Conservation (phyloP, 2,797 vertebrate species). For the Molossus molossus region DNA sequence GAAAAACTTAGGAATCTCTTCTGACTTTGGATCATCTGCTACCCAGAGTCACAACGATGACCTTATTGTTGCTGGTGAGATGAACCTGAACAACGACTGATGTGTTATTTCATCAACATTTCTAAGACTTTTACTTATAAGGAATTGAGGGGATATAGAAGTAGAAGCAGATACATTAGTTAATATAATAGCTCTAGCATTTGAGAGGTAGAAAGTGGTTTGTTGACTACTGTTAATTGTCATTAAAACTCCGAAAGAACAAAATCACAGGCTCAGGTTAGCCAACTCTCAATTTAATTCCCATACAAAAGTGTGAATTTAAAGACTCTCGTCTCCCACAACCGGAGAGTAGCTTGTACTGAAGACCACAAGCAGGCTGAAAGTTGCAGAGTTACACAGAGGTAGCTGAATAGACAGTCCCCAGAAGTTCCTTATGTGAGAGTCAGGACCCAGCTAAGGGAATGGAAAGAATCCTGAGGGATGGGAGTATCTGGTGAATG, state of each 20-base stretch:
- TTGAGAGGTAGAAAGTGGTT: background rate
- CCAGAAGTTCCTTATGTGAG: background rate
- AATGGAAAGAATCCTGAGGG: background rate
- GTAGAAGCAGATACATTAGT: background rate
- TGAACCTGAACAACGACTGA: background rate
- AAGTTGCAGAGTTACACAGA: background rate
- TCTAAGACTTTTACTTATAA: background rate
- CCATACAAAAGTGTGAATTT: background rate
- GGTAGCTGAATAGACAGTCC: background rate
- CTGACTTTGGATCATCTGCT: background rate
- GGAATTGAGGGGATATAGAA: background rate
- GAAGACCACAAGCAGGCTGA: background rate
- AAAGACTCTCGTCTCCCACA: background rate
- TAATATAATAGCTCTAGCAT: background rate
- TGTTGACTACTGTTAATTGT: background rate
- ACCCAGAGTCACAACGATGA: background rate
- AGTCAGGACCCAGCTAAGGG: background rate
- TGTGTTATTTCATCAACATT: background rate
- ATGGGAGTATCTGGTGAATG: fast-evolving
- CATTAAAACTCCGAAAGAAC: background rate
- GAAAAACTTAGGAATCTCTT: background rate
- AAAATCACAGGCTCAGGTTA: background rate
- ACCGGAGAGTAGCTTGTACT: background rate
- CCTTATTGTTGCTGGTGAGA: background rate
- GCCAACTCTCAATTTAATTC: background rate